These are phyloP conservation scores for Hypomecis atomaria DNA, from an alignment of 2,888 invertebrate species.

Conservation along the genomic window DNA sequence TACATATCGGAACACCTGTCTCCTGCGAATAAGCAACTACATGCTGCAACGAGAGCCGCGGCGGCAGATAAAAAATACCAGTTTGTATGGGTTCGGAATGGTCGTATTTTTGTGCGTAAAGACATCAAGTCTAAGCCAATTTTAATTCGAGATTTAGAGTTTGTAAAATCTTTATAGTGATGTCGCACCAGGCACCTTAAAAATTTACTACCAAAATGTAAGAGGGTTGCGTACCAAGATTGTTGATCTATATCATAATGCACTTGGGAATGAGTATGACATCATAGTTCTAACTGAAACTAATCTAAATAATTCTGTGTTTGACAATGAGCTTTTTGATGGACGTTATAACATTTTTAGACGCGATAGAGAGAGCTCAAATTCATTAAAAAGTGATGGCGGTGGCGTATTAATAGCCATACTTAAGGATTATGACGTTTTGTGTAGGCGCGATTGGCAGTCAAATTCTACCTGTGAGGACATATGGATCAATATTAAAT, in stretches of 20 bases:
- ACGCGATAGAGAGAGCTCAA: neutral
- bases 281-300: constrained; percentile 7
- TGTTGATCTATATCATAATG: neutral
- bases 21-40: too few relatives aligned
- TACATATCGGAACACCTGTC: too few relatives aligned
- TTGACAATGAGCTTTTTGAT: constrained; percentile 4
- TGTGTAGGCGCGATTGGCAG: neutral
- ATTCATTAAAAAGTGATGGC: neutral
- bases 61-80: too few relatives aligned
- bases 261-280: neutral
- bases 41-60: too few relatives aligned
- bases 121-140: constrained; percentile 6
- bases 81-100: too few relatives aligned
- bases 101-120: neutral
- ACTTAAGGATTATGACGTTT: neutral
- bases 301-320: neutral
- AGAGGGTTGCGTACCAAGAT: constrained; percentile 1
- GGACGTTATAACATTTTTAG: neutral
- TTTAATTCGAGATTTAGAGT: neutral
- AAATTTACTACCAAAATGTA: constrained; percentile 2
- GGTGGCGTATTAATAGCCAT: constrained; percentile 5
- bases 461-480: constrained; percentile 1
- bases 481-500: neutral
- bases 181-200: neutral
- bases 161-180: neutral